Base-by-base conservation (phyloP, 2,113 vertebrate genomes). In the Prionailurus viverrinus region DNA sequence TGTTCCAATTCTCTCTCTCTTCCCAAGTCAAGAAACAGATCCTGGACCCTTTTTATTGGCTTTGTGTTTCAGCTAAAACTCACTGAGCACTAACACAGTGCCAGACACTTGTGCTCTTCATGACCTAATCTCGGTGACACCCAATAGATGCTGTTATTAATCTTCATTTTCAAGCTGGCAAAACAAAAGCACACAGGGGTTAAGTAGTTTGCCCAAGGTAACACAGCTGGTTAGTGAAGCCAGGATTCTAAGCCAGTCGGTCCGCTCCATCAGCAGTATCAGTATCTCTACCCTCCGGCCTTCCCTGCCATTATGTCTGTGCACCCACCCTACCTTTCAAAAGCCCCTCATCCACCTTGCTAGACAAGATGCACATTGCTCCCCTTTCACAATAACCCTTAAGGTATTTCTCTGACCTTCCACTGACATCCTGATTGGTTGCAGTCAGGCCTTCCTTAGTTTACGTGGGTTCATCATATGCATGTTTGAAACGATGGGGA, bases 1-100 rank as follows among this genome's bases (percentile, higher is more conserved):
- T 4, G 1, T 61, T 21, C 14, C 5, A 19, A 45, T 21, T 55
- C 7, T 65, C 31, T 31, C 31, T 36, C 25, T 65, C 48, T 63
- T 85, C 13, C 69, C 7, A 31, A 48, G 45, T 27, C 12, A 61
- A 86, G 74, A 61, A 76, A 78, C 80, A 81, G 41, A 83, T 78
- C 53, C 65, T 41, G 13, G 68, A 51, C 31, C 21, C 68, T 66
- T 48, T 45, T 45, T 36, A 14, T 18, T 31, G 1, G 7, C 65
- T 93, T 90, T 95, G 27, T 86, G 63, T 86, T 55, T 45, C 31
- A 58, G 63, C 45, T 83, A 33, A 97, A 95, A 90, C 73, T 90
- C 13, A 7, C 8, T 66, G 79, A 90, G 36, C 45, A n/a, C 31
- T 15, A 58, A n/a, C 66, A 55, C 39, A 36, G 18, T 4, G 8